Base-by-base conservation (phyloP, 2,888 invertebrate species). In the Acronicta leporina region DNA sequence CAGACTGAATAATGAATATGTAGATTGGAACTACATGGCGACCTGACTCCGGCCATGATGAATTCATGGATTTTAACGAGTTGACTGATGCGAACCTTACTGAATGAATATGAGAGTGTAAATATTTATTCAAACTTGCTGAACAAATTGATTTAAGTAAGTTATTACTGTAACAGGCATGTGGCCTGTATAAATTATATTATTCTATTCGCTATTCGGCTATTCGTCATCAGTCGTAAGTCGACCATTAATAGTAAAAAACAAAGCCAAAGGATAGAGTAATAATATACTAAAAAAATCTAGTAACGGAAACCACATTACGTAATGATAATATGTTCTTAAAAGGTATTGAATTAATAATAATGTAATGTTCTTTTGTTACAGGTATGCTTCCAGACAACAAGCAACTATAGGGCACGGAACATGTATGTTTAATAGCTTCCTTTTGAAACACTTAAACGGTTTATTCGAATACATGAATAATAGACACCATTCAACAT, bases 1-100 rank as follows among this genome's bases (percentile, higher is more conserved):
- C 25, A 58, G n/a, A 5, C 54, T 45, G 66, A 16, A 20, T 66
- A 30, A 67, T 72, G 42, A 72, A 72, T 72, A 66, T 72, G 51
- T 60, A 60, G 38, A 58, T 65, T n/a, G 20, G 33, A 48, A 48
- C 58, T 40, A 25, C 15, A 11, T n/a, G 0, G 15, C 27, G 25
- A 30, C 15, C 48, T 46, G 15, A 27, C 25, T 44, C 25, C 14
- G 2, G 9, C 25, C 33, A 5, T 51, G n/a, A 51, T 16, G 10
- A 35, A 54, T 47, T 71, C 52, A 41, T 43, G 16, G 42, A 65
- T 15, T 50, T 43, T 30, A 51, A 30, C 20, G 44, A 66, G 47
- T 42, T 47, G 1, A 16, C 27, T 33, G 10, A 25, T 42, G 10
- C 13, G 9, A 14, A 41, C 5, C 9, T 38, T 8, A 43, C 10